Evolutionary conservation across 92 coral and sea anemone species (phyloP).

Genomic region (Paragorgia papillata): DNA sequence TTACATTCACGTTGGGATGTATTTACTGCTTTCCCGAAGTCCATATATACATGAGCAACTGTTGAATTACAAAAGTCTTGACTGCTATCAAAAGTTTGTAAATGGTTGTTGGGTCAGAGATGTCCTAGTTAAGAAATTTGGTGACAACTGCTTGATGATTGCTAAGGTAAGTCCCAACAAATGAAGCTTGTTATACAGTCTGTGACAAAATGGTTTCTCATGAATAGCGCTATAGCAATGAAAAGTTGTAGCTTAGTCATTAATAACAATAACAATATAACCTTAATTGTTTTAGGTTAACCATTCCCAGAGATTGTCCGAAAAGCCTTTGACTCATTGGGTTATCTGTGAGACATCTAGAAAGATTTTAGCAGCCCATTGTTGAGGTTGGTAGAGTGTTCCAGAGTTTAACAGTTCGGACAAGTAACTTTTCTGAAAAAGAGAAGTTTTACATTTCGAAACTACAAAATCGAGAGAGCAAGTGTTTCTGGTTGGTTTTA

Average conservation of each 20-base stretch:
- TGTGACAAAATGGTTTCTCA: not conserved
- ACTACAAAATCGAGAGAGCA: no score
- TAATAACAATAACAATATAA: not conserved
- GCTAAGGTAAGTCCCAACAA: slow-evolving; percentile 49
- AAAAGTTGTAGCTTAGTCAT: no score
- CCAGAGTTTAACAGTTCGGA: no score
- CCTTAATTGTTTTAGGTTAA: no score
- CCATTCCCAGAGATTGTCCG: slow-evolving; percentile 53
- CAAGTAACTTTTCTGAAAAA: no score
- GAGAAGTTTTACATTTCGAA: no score
- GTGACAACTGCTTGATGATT: slow-evolving; percentile 53
- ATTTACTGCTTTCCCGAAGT: slow-evolving; percentile 49
- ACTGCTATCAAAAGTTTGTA: slow-evolving; percentile 45
- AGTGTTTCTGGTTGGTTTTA: no score
- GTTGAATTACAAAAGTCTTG: slow-evolving; percentile 53
- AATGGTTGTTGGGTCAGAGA: slow-evolving; percentile 67
- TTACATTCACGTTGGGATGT: slow-evolving; percentile 45
- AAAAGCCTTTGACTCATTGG: slow-evolving; percentile 55
- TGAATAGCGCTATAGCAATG: no score
- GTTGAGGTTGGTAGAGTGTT: no score
- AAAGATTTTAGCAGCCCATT: slow-evolving; percentile 40
- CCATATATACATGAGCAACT: slow-evolving; percentile 53
- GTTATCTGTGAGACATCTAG: slow-evolving; percentile 26
- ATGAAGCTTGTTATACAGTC: slow-evolving; percentile 32
- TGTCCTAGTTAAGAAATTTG: slow-evolving; percentile 42